Percentiles rank a stretch among this genome's conserved stretches.
phyloP scores from a whole-genome alignment of 2,113 vertebrate genomes.

The Progne subis region DNA sequence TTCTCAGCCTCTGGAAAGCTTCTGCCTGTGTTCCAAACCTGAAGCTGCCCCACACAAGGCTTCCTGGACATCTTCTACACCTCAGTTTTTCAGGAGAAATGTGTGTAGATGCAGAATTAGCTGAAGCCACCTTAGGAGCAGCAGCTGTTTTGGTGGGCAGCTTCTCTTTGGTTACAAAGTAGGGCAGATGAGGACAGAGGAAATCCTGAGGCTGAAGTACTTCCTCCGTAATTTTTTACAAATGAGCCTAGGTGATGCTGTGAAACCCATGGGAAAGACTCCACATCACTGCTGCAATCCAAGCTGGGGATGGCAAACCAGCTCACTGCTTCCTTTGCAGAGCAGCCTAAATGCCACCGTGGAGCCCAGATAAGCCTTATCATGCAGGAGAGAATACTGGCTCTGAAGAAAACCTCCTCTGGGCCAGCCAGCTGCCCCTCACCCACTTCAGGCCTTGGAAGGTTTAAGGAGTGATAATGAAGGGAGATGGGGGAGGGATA shows the following conservation, averaged over 20 bases:
- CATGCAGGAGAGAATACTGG: neutral
- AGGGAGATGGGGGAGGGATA: neutral
- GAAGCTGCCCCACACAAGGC: neutral
- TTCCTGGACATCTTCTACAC: neutral
- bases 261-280: neutral
- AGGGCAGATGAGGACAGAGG: neutral
- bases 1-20: neutral
- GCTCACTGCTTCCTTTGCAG: accelerated
- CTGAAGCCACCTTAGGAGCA: neutral
- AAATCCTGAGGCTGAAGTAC: neutral
- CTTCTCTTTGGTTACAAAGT: neutral
- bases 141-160: neutral
- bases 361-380: neutral
- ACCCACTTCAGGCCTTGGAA: neutral
- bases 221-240: neutral
- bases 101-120: neutral
- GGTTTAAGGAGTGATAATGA: neutral
- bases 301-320: neutral
- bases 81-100: neutral
- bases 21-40: neutral
- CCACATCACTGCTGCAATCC: accelerated
- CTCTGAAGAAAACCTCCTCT: neutral
- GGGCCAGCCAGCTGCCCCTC: neutral
- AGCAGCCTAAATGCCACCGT: neutral
- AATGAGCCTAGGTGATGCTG: neutral